Evolutionary conservation across 2,888 invertebrate species (phyloP), one percentile per base, ranked within the genome.

Genomic region (Zhuqinia jingwanae): DNA sequence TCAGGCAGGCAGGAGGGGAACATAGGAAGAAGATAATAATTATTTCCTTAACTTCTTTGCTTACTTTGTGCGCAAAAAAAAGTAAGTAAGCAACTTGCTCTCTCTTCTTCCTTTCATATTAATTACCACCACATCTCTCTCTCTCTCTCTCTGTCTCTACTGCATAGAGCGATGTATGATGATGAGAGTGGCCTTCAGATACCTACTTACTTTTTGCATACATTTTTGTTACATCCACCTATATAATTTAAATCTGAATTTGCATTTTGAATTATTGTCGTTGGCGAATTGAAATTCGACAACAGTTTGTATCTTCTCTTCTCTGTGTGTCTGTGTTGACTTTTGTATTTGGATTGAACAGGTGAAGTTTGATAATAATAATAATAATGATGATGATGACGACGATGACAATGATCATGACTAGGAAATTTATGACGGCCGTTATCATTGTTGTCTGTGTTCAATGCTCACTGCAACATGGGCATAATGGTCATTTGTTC

Each of bases 361-460:
- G n/a, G 30, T 63, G 30, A 6, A 45, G 73, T 73, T n/a, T 36
- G 36, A 65, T 36, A 36, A 36, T 36, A 36, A 36, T 47, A 42
- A 76, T 76, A 58, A 36, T 76, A 56, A 75, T 75, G 75, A 17
- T 20, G 20, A 70, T 42, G n/a, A 70, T 70, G 63, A n/a, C n/a
- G n/a, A n/a, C n/a, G 75, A 75, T 75, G 77, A 77, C 63, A 63
- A 78, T 78, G 79, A 65, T 79, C 47, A 79, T 63, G 79, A 65
- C 65, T 50, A 79, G 65, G 65, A 79, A 79, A 79, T 63, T 79
- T 79, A 65, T 65, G 73, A n/a, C 11, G 73, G 25, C 50, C 73
- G 53, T 50, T 50, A 53, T 27, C 50, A 73, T 50, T 73, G 73
- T 73, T 73, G 73, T 45, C 68, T 68, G n/a, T n/a, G n/a, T n/a